Conservation (phyloP, 2,113 vertebrate genomes). For the Megalops atlanticus region DNA sequence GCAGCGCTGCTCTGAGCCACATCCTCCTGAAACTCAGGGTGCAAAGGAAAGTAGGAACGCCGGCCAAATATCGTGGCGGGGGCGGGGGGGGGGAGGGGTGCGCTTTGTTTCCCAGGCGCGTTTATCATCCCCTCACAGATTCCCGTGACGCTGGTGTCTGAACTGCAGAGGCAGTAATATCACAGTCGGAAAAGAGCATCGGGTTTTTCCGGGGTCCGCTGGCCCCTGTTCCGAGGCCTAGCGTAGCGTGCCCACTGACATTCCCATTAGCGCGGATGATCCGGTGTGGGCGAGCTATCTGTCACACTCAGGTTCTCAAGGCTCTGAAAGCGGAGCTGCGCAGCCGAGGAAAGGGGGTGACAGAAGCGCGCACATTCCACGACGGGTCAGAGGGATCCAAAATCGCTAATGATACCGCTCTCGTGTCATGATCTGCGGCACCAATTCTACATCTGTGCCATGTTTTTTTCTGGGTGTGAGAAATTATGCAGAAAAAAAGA, state of each 20-base stretch:
- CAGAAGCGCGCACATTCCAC: background rate
- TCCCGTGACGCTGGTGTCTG: conserved; percentile 44
- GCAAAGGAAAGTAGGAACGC: conserved; percentile 43
- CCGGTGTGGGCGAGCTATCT: conserved; percentile 41
- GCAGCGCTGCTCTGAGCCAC: background rate
- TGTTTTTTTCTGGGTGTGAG: background rate
- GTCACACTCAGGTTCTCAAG: conserved; percentile 42
- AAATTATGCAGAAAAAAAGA: conserved; percentile 9
- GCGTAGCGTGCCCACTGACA: conserved; percentile 47
- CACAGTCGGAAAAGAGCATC: conserved; percentile 56
- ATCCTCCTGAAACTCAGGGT: conserved; percentile 35
- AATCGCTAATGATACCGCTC: conserved; percentile 7
- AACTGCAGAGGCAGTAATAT: conserved; percentile 59
- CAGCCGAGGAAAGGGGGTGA: background rate
- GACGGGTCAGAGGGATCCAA: background rate
- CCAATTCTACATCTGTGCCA: background rate
- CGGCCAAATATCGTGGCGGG: conserved; percentile 62
- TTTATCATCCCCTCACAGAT: conserved; percentile 69
- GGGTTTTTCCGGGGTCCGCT: too few relatives aligned
- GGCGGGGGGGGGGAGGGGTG: conserved; percentile 51
- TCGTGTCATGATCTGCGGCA: conserved; percentile 2
- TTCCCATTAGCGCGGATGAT: conserved; percentile 48
- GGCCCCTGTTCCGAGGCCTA: too few relatives aligned
- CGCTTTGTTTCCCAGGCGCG: conserved; percentile 63
- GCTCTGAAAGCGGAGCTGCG: conserved; percentile 38